Base-by-base conservation (phyloP, 2,888 invertebrate genomes). In the Athripsodes cinereus region DNA sequence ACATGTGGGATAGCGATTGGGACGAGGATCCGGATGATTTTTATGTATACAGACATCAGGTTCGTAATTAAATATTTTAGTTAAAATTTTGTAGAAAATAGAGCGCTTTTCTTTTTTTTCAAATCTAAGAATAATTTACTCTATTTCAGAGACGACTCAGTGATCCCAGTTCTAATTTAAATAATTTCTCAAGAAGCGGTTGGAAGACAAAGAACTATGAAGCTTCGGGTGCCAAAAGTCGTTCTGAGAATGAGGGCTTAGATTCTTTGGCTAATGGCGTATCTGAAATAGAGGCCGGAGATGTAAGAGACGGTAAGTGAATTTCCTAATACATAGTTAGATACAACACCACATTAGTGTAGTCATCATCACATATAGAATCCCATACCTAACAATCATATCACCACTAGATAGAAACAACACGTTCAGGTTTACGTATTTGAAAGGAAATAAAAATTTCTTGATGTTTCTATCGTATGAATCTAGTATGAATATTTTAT, bases 231-330 rank as follows among this genome's bases (percentile, higher is more conserved):
- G 86, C 90, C 61, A 87, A 85, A 63, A 88, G 93, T 35, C 84
- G 93, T 64, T 96, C 95, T 26, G 96, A 96, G 76, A 90, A 92
- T 71, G 95, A 93, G 74, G 93, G 93, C 1, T 82, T 96, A 50
- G 95, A 96, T 76, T 85, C 84, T 26, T 84, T 92, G 71, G 88
- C 86, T 62, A 86, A 85, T 71, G 93, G 91, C 47, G 81, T 91
- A 54, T 90, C 87, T 44, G 96, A 96, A 78, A 94, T 96, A 64
- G 94, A 96, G 78, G 96, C 95, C 26, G 93, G 93, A 8, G 94
- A 95, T 74, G 81, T 96, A 64, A 81, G 92, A 73, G 93, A 94
- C 75, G 94, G 93, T 94, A 80, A 78, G 78, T 72, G 52, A 68
- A 8, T 16, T 40, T 13, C 13, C 13, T 8, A n/a, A 13, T 8